These are phyloP conservation scores for Grammomys surdaster DNA, from an alignment of 2,113 vertebrate genomes.

Conservation along the genomic window DNA sequence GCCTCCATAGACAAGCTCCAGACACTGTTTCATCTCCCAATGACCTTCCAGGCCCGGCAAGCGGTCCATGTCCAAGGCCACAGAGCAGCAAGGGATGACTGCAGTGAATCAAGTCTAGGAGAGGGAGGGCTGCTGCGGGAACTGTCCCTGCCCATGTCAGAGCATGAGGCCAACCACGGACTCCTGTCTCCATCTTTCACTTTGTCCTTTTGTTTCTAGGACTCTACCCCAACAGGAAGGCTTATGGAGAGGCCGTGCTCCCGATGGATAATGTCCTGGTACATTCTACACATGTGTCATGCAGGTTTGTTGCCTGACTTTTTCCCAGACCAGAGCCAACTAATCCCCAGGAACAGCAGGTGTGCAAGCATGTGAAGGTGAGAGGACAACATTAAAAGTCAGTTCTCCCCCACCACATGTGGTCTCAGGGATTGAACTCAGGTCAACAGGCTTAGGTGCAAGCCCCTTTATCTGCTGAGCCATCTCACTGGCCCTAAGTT, in stretches of 20 bases:
- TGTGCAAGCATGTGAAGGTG: not conserved
- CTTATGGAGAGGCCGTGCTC: not conserved
- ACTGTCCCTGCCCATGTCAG: not conserved
- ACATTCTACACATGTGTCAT: not conserved
- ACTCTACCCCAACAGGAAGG: not conserved
- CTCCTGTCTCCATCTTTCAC: not conserved
- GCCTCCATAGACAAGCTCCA: not conserved
- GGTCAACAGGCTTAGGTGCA: no score
- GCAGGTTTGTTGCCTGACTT: not conserved
- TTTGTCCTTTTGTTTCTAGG: not conserved
- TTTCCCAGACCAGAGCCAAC: not conserved
- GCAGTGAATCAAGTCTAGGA: not conserved
- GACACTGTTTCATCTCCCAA: not conserved
- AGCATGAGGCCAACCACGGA: not conserved
- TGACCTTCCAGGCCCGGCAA: not conserved
- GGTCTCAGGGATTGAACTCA: not conserved
- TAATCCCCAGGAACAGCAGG: not conserved
- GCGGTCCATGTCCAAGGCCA: not conserved
- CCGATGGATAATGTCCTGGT: not conserved
- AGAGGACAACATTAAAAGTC: not conserved
- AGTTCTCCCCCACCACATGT: not conserved
- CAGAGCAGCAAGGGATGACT: not conserved
- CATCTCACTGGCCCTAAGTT: no score
- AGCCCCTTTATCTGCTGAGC: no score
- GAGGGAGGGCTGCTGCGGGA: not conserved